Evolutionary conservation across 2,888 invertebrate species (phyloP), one percentile per base, ranked within the genome.

Genomic region (Archaeoteleia sp.): DNA sequence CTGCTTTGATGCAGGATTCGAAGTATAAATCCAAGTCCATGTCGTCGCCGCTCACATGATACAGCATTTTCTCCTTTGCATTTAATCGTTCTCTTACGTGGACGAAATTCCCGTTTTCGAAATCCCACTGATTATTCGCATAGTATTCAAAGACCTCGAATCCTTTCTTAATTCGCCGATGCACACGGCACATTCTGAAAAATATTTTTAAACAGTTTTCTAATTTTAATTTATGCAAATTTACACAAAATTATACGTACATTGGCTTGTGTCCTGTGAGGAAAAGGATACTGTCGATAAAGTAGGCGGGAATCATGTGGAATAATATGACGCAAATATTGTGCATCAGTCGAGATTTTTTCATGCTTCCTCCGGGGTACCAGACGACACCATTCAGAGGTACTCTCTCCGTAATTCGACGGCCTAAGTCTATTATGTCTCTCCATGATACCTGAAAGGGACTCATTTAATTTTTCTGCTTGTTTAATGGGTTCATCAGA

Each of bases 91-190:
- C 82, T 20, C 93, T 86, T 0, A 92, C 73, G 4, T 85, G 81
- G 5, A 90, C 84, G 0, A 91, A 88, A 68, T 90, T 89, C 43
- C 91, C 88, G 12, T 93, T 94, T 35, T 91, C 91, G 83, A 95
- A 95, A 78, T 93, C 92, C 96, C 97, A 97, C 68, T 95, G 94
- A 80, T 94, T 94, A 82, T 93, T 94, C 0, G 96, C 95, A 86
- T 97, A 97, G 82, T 95, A 96, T 80, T 95, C 94, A 78, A 97
- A 93, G 0, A 94, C 93, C 77, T 94, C 93, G 78, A 95, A 94
- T 0, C 96, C 94, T 86, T 95, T 94, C 70, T 89, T 89, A 74
- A 97, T 93, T 39, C 94, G 90, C 55, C 91, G 91, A 73, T 96
- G 96, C 1, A 95, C 92, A 43, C 92, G 90, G 78, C 93, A 92